Conservation (phyloP, 2,888 invertebrate genomes). For the Galeopsomyia nigrocyanea region DNA sequence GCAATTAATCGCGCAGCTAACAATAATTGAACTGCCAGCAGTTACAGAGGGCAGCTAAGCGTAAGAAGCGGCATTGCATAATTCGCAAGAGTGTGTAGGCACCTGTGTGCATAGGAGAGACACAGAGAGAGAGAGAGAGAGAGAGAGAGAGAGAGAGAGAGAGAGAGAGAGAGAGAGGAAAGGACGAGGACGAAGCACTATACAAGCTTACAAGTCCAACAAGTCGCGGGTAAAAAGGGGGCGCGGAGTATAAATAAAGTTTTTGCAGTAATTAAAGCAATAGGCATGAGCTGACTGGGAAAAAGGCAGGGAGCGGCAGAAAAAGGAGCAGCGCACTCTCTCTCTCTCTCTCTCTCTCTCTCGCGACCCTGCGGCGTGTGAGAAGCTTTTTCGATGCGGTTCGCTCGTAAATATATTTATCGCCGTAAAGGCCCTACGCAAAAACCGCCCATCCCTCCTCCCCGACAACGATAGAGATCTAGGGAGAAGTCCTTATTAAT, state of each 20-base stretch:
- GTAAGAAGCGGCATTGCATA: constrained; percentile 42
- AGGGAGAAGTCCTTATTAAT: constrained; percentile 40
- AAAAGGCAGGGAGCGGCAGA: not conserved
- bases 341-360: no score
- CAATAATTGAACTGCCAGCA: no score
- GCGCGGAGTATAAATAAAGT: constrained; percentile 36
- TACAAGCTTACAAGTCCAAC: constrained; percentile 38
- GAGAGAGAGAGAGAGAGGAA: constrained; percentile 37
- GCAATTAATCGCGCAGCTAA: no score
- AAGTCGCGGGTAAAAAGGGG: constrained; percentile 16
- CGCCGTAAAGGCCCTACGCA: constrained; percentile 36
- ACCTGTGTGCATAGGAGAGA: constrained; percentile 40
- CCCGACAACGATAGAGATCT: constrained; percentile 30
- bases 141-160: no score
- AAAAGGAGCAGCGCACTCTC: not conserved
- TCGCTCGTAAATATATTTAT: constrained; percentile 45
- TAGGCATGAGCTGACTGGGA: constrained; percentile 7
- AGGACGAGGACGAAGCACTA: no score
- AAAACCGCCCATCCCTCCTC: constrained; percentile 10
- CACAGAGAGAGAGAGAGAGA: no score
- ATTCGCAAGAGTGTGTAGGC: constrained; percentile 42
- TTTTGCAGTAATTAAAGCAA: constrained; percentile 43
- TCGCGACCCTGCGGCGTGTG: constrained; percentile 27
- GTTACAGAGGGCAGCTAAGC: constrained; percentile 28
- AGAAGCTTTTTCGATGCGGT: constrained; percentile 31